A percentile compares a stretch with the other conserved stretches of the same genome.
Evolutionary conservation across 2,888 invertebrate species (phyloP).

Genomic region (Sthenelais limicola): DNA sequence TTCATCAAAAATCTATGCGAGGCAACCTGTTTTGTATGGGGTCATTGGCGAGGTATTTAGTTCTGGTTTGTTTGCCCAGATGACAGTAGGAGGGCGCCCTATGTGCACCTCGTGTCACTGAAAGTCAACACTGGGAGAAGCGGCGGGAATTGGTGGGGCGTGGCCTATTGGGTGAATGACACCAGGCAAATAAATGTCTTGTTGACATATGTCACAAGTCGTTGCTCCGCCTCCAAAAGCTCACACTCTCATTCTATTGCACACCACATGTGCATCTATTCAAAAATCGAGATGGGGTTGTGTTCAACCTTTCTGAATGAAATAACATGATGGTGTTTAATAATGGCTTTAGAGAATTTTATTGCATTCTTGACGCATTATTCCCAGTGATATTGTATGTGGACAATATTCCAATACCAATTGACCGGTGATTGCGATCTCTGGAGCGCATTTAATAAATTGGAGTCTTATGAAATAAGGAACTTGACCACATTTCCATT

Average conservation of each 20-base stretch:
- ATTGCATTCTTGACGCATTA: too few relatives aligned
- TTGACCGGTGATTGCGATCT: too few relatives aligned
- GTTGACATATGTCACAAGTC: conserved; percentile 38
- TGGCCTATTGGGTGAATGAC: conserved; percentile 19
- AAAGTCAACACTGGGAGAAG: conserved; percentile 10
- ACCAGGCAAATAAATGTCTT: conserved; percentile 18
- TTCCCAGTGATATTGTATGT: too few relatives aligned
- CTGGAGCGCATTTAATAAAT: too few relatives aligned
- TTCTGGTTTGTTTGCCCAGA: conserved; percentile 7
- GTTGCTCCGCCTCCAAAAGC: conserved; percentile 27
- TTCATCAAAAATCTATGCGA: not conserved
- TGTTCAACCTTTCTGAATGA: too few relatives aligned
- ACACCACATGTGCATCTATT: too few relatives aligned
- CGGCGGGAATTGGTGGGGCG: conserved; percentile 34
- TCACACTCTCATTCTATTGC: not conserved
- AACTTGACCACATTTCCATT: too few relatives aligned
- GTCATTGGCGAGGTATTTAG: conserved; percentile 19
- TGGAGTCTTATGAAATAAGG: too few relatives aligned
- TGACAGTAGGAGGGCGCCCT: conserved; percentile 10
- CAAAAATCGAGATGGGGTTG: too few relatives aligned
- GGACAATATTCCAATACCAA: too few relatives aligned
- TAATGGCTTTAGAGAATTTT: too few relatives aligned
- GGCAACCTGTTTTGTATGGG: not conserved
- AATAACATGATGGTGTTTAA: too few relatives aligned
- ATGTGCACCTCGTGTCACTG: conserved; percentile 11